Evolutionary conservation across 2,797 vertebrate genomes (phyloP).

Genomic region (Morus bassanus): DNA sequence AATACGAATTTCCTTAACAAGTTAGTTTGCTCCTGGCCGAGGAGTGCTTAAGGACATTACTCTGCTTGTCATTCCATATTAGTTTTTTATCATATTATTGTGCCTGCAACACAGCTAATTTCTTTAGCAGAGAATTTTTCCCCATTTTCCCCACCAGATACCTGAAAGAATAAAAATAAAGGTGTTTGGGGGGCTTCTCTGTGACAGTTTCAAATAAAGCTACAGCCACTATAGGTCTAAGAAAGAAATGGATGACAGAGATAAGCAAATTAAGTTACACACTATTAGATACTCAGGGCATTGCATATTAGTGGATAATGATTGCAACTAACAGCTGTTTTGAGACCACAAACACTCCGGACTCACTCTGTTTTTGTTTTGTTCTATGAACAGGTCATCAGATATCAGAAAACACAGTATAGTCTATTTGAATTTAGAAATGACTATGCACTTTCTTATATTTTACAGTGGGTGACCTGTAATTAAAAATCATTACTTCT

Average conservation of each 20-base stretch:
- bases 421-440: background rate
- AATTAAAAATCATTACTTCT: background rate
- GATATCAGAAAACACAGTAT: background rate
- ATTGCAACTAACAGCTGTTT: background rate
- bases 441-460: background rate
- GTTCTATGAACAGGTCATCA: background rate
- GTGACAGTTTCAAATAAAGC: background rate
- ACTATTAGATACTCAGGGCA: background rate
- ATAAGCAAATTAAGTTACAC: background rate
- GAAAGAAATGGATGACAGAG: background rate
- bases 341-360: background rate
- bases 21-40: background rate
- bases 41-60: background rate
- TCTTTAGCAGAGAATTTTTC: background rate
- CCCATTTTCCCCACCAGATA: background rate
- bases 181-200: background rate
- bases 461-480: background rate
- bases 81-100: background rate
- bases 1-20: background rate
- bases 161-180: background rate
- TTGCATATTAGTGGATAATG: background rate
- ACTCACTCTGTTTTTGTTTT: background rate
- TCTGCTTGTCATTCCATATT: background rate
- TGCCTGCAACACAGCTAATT: background rate
- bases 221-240: background rate